Conservation (phyloP, 2,888 invertebrate species). For the Pardosa pseudoannulata region DNA sequence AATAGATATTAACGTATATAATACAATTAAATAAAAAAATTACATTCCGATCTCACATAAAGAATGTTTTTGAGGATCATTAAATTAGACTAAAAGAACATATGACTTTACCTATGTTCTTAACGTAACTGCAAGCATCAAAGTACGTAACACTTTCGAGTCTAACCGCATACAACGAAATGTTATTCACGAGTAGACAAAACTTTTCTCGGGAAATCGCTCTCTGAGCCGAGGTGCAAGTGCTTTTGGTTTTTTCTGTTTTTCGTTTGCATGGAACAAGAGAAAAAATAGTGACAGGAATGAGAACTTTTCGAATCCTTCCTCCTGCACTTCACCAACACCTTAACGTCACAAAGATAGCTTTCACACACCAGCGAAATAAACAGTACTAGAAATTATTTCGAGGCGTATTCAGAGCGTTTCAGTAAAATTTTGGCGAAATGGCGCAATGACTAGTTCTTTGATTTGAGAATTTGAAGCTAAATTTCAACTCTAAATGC, state of each 20-base stretch:
- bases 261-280: constrained; percentile 49
- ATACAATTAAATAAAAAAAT: too few species aligned
- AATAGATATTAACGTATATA: too few species aligned
- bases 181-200: too few species aligned
- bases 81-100: too few species aligned
- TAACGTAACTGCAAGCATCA: too few species aligned
- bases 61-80: too few species aligned
- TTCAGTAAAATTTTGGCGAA: neutral
- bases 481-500: too few species aligned
- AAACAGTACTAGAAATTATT: neutral
- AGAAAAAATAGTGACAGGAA: constrained; percentile 29
- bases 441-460: neutral
- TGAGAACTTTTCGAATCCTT: neutral
- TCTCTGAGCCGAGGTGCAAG: constrained; percentile 56
- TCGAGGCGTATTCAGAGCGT: neutral
- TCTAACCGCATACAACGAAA: too few species aligned
- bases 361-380: constrained; percentile 29
- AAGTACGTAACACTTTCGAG: too few species aligned
- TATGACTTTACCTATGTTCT: too few species aligned
- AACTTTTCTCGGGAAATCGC: neutral
- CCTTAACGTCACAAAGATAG: constrained; percentile 50
- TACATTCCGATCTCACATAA: too few species aligned
- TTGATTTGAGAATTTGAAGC: too few species aligned
- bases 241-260: constrained; percentile 34
- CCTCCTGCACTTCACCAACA: constrained; percentile 34